Evolutionary conservation across 2,113 vertebrate species (phyloP), one percentile per base, ranked within the genome.

Genomic region (Pelobates fuscus): DNA sequence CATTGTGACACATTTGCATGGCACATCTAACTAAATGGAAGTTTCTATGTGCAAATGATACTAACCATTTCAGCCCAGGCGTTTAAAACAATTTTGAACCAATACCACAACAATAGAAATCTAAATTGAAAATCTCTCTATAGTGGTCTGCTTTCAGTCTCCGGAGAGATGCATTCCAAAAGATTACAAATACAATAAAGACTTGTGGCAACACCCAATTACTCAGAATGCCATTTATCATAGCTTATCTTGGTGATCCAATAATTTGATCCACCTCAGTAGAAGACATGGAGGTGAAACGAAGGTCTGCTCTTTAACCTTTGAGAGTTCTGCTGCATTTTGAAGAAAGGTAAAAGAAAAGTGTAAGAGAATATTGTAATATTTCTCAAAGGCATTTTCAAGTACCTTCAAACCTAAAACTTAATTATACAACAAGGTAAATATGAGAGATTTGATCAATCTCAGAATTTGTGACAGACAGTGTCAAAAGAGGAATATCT

Each of bases 91-190:
- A 67, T 41, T 20, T 30, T 32, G 61, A 49, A 68, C 41, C 49
- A 65, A 67, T 68, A 41, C 57, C 54, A 46, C 32, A 61, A 66
- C 61, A 61, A 68, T 66, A 77, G 43, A 77, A 60, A 77, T 77
- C 73, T 68, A 77, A 77, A 77, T 77, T 77, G 65, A 77, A 77
- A 77, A 77, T 77, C 73, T 77, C 43, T 77, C 37, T 32, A 54
- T 58, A 60, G 73, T 61, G 41, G 73, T 43, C 41, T 61, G 57
- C 21, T 67, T 37, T 52, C 65, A 68, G 73, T 77, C 64, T 75
- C 66, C 64, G 3, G 32, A 58, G 57, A 77, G 73, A 77, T 77
- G 65, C 55, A 68, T 77, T 77, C 30, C 27, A 46, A 30, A 49
- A 77, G 73, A 77, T 77, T 77, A 77, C 73, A 77, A 32, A 52